phyloP scores from a whole-genome alignment of 2,888 invertebrate genomes.

The Thera britannica region DNA sequence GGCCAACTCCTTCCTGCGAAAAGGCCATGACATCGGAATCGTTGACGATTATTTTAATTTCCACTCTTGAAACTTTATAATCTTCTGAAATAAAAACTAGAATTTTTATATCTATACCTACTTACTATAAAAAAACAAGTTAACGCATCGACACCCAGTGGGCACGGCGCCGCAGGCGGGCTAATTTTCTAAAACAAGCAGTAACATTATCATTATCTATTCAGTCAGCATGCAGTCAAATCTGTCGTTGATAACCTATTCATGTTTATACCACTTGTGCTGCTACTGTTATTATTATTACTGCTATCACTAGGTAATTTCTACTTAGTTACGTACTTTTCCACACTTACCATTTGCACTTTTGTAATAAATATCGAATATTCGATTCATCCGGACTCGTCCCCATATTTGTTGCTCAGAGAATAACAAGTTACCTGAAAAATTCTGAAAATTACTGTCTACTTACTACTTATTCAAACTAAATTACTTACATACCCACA shows the following conservation, averaged over 20 bases:
- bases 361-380: conserved; percentile 70
- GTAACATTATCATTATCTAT: too few relatives aligned
- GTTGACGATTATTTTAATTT: conserved; percentile 65
- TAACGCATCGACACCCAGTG: too few relatives aligned
- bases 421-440: conserved; percentile 57
- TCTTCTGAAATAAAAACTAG: conserved; percentile 39
- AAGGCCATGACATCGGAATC: conserved; percentile 62
- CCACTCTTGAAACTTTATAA: conserved; percentile 58
- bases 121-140: too few relatives aligned
- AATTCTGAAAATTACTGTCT: not conserved
- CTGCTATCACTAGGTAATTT: too few relatives aligned
- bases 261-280: too few relatives aligned
- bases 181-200: too few relatives aligned
- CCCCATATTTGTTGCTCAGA: conserved; percentile 65
- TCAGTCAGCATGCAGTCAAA: too few relatives aligned
- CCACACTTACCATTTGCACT: conserved; percentile 55
- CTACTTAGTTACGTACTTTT: not conserved
- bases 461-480: too few relatives aligned
- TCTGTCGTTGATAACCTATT: too few relatives aligned
- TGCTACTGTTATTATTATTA: too few relatives aligned
- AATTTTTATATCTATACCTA: not conserved
- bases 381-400: conserved; percentile 56
- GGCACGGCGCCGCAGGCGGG: too few relatives aligned
- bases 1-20: conserved; percentile 62
- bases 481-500: too few relatives aligned